These are phyloP conservation scores for Mythimna loreyi DNA, from an alignment of 2,888 invertebrate genomes.

Conservation along the genomic window DNA sequence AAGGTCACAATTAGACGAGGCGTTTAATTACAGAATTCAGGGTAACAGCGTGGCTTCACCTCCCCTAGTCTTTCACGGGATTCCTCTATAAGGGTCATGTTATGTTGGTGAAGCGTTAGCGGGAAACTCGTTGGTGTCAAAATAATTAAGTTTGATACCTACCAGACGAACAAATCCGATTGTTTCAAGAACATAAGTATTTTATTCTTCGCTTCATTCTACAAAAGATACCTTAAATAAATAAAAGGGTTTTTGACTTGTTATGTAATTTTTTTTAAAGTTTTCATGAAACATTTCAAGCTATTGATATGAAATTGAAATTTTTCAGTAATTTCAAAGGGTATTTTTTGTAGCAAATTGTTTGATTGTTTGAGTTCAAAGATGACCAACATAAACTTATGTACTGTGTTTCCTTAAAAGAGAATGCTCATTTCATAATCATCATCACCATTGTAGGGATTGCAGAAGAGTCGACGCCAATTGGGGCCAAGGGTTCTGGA, in stretches of 20 bases:
- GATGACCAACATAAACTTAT: too few species aligned
- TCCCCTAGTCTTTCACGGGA: slow-evolving; percentile 86
- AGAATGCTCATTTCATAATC: too few species aligned
- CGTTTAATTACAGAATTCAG: slow-evolving; percentile 90
- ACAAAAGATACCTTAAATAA: too few species aligned
- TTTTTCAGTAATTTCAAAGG: not conserved
- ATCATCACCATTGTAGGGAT: too few species aligned
- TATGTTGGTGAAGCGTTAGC: slow-evolving; percentile 45
- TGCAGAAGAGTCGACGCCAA: too few species aligned
- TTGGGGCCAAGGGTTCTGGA: too few species aligned
- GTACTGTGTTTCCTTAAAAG: not conserved
- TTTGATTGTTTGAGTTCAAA: not conserved
- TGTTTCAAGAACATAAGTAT: not conserved
- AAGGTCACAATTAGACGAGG: slow-evolving; percentile 89
- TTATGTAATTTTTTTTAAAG: too few species aligned
- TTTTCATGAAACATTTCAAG: too few species aligned
- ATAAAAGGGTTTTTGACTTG: too few species aligned
- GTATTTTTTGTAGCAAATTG: not conserved
- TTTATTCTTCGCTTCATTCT: not conserved
- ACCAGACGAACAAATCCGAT: not conserved
- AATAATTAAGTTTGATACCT: too few species aligned
- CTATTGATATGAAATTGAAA: not conserved
- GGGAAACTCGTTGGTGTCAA: slow-evolving; percentile 20
- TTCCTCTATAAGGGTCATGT: slow-evolving; percentile 70
- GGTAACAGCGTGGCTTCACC: slow-evolving; percentile 87